Percentiles rank a stretch among this genome's conserved stretches.
Conservation (phyloP, 2,888 invertebrate species). For the Parascotia fuliginaria region DNA sequence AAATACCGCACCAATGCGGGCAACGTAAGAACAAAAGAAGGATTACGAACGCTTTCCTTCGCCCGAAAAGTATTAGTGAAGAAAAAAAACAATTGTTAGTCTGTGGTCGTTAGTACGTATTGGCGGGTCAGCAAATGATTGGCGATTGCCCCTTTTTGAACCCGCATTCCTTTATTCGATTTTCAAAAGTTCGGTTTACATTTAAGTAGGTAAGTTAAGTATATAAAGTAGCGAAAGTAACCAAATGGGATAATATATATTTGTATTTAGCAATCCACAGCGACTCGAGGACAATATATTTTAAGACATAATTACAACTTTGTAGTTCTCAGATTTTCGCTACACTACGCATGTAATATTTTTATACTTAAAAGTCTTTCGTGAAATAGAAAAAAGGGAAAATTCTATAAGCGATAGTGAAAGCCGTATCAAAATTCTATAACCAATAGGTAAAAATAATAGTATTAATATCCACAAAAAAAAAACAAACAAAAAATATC, state of each 20-base stretch:
- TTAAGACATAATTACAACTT: too few species aligned
- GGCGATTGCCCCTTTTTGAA: conserved; percentile 21
- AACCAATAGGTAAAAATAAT: background rate
- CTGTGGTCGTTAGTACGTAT: conserved; percentile 46
- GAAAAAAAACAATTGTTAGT: conserved; percentile 47
- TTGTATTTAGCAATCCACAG: too few species aligned
- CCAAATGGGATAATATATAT: too few species aligned
- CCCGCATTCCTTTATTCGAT: conserved; percentile 37
- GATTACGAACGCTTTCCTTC: conserved; percentile 54
- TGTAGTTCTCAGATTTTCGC: too few species aligned
- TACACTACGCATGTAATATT: too few species aligned
- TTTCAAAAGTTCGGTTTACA: conserved; percentile 6
- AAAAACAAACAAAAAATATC: background rate
- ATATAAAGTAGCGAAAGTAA: too few species aligned
- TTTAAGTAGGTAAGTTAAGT: too few species aligned
- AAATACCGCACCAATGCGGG: conserved; percentile 78
- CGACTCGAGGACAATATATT: too few species aligned
- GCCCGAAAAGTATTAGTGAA: conserved; percentile 69
- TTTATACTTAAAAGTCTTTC: too few species aligned
- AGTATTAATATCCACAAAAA: background rate
- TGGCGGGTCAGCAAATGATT: conserved; percentile 45
- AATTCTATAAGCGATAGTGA: too few species aligned
- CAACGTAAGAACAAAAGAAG: conserved; percentile 75
- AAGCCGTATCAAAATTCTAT: too few species aligned
- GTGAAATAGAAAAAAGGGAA: too few species aligned